Evolutionary conservation across 2,113 vertebrate species (phyloP).

Genomic region (Ciconia maguari): DNA sequence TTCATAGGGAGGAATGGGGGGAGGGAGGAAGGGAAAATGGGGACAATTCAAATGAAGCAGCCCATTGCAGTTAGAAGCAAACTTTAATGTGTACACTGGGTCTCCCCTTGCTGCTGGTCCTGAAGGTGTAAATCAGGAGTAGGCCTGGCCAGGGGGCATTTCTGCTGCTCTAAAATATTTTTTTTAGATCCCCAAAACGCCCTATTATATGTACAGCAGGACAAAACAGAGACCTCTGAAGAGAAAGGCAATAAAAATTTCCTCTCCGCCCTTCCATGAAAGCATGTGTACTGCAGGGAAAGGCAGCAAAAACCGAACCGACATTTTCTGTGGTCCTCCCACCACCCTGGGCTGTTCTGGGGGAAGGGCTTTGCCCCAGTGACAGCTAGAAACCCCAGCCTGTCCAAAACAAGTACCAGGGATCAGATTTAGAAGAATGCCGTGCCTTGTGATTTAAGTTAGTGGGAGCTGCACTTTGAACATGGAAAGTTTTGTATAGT

Average conservation of each 20-base stretch:
- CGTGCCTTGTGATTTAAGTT: not conserved
- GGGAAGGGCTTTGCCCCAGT: not conserved
- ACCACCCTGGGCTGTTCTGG: not conserved
- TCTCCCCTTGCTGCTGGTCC: not conserved
- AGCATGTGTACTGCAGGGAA: not conserved
- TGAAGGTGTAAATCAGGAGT: not conserved
- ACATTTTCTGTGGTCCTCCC: not conserved
- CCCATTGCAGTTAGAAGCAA: not conserved
- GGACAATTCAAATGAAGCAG: not conserved
- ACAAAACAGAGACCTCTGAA: not conserved
- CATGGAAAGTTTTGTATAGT: not conserved
- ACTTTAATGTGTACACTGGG: not conserved
- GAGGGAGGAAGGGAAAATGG: not conserved
- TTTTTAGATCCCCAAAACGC: not conserved
- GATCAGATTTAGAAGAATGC: not conserved
- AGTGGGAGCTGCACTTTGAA: not conserved
- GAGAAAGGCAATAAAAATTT: not conserved
- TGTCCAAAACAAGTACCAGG: not conserved
- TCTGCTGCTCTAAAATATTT: not conserved
- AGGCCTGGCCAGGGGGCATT: not conserved
- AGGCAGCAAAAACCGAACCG: not conserved
- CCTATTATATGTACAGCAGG: not conserved
- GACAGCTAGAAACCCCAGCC: not conserved
- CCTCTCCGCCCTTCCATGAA: not conserved
- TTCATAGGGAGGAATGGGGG: not conserved